Percentiles rank a stretch among this genome's conserved stretches.
These are phyloP conservation scores for Thalassoma bifasciatum DNA, from an alignment of 2,113 vertebrate genomes.

Conservation along the genomic window DNA sequence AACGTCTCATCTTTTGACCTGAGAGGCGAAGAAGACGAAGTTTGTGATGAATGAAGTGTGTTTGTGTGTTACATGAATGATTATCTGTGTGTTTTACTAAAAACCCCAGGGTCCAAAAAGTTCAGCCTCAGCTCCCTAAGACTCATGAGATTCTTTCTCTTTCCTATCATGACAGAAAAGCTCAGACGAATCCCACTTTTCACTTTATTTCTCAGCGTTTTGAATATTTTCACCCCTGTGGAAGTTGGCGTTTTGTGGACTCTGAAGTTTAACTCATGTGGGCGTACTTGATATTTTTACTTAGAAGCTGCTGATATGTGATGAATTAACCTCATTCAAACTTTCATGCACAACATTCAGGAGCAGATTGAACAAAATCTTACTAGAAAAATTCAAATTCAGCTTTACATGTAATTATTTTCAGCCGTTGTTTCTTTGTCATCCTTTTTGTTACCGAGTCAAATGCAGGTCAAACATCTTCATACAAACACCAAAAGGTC, in stretches of 20 bases:
- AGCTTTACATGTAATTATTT: no score
- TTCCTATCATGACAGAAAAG: not conserved
- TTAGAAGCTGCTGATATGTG: not conserved
- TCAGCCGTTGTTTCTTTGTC: no score
- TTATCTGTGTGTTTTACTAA: not conserved
- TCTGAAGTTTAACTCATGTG: slow-evolving; percentile 4
- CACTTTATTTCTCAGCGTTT: not conserved
- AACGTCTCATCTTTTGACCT: slow-evolving; percentile 47
- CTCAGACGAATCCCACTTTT: slow-evolving; percentile 4
- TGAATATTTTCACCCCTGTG: not conserved
- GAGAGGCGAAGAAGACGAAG: slow-evolving; percentile 17
- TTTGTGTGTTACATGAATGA: not conserved
- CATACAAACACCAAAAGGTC: not conserved
- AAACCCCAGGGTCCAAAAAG: slow-evolving; percentile 3
- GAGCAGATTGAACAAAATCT: not conserved
- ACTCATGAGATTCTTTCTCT: slow-evolving; percentile 10
- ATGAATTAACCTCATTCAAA: not conserved
- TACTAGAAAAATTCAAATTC: no score
- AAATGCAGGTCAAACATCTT: not conserved
- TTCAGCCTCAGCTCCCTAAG: slow-evolving; percentile 6
- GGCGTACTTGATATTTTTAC: not conserved
- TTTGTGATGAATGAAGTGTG: slow-evolving; percentile 1
- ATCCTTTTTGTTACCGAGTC: not conserved
- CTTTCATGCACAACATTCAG: not conserved
- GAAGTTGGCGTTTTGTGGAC: not conserved